phyloP scores from a whole-genome alignment of 2,888 invertebrate genomes.

The Pseudococcus longispinus region DNA sequence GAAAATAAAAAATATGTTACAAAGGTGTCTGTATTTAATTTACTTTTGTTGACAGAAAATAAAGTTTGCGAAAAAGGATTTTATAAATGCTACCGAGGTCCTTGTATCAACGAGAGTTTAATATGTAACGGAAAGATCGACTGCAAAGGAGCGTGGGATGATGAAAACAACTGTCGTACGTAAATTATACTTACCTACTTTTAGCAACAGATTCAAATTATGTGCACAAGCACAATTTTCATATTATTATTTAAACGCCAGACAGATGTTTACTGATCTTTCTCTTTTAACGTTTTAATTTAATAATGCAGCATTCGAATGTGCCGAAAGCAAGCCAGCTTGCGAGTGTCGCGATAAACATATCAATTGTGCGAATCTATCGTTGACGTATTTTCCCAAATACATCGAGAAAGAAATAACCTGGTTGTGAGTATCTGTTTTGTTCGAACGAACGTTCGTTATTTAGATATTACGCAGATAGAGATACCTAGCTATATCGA shows the following conservation, averaged over 20 bases:
- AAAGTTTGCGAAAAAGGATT: slow-evolving; percentile 61
- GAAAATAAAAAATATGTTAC: neutral
- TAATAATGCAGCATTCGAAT: slow-evolving; percentile 62
- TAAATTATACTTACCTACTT: neutral
- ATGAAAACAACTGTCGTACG: slow-evolving; percentile 63
- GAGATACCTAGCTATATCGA: too few relatives aligned
- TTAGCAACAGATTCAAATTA: neutral
- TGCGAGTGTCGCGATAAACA: slow-evolving; percentile 64
- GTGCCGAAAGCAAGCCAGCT: slow-evolving; percentile 61
- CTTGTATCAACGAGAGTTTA: slow-evolving; percentile 63
- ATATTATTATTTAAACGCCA: neutral
- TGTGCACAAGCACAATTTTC: neutral
- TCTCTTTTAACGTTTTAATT: neutral
- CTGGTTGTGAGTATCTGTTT: slow-evolving; percentile 62
- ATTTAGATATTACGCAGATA: too few relatives aligned
- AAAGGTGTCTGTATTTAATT: neutral
- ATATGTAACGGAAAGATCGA: slow-evolving; percentile 64
- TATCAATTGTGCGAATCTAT: slow-evolving; percentile 63
- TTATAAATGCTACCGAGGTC: slow-evolving; percentile 64
- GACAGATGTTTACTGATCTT: neutral
- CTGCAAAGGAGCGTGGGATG: slow-evolving; percentile 63
- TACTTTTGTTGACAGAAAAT: slow-evolving; percentile 60
- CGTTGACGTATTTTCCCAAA: slow-evolving; percentile 61
- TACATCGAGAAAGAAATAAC: slow-evolving; percentile 62
- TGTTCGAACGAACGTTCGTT: too few relatives aligned